Conservation (phyloP, 2,113 vertebrate genomes). For the Fregetta grallaria region DNA sequence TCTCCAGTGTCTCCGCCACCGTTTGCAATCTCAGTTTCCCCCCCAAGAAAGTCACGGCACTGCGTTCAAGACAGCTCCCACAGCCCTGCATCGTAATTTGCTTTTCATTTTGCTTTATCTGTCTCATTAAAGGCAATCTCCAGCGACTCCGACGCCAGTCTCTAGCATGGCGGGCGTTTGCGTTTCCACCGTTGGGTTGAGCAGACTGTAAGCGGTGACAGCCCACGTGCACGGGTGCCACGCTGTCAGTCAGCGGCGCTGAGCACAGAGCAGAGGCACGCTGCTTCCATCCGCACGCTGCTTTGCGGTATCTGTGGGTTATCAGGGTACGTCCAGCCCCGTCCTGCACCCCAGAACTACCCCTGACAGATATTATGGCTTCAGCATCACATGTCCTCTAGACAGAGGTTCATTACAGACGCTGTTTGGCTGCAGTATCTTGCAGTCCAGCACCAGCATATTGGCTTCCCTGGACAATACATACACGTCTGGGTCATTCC, state of each 20-base stretch:
- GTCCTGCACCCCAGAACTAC: not conserved
- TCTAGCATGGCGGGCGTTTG: not conserved
- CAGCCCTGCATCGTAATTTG: not conserved
- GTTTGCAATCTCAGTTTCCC: not conserved
- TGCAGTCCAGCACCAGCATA: not conserved
- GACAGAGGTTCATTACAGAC: not conserved
- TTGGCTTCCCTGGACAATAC: not conserved
- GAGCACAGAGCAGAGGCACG: not conserved
- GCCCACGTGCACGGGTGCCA: not conserved
- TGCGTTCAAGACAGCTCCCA: not conserved
- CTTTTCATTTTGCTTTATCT: not conserved
- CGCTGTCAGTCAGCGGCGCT: not conserved
- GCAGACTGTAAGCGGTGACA: not conserved
- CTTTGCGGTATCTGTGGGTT: not conserved
- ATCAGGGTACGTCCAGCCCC: fast-evolving
- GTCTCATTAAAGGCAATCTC: slow-evolving; percentile 17
- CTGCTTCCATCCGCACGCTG: not conserved
- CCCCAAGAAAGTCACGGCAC: not conserved
- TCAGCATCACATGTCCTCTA: not conserved
- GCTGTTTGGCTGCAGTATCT: not conserved
- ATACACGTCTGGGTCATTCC: not conserved
- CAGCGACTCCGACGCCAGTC: not conserved
- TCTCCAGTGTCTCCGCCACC: not conserved
- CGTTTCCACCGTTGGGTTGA: not conserved
- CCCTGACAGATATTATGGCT: not conserved